Evolutionary conservation across 1,140 invertebrate species (phyloP), one percentile per base, ranked within the genome.

Genomic region (Zaprionus camerounensis): DNA sequence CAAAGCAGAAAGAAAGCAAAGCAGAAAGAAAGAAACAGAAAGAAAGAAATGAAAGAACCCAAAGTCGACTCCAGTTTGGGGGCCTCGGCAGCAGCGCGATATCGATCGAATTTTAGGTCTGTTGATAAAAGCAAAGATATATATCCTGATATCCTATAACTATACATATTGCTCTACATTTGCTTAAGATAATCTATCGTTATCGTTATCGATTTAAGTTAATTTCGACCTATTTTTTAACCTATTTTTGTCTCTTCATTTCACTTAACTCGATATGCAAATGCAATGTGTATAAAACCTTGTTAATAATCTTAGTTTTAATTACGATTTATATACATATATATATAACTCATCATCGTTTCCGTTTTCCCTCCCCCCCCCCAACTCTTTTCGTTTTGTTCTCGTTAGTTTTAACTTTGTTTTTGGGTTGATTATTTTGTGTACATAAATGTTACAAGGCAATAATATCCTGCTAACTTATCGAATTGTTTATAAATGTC

Each of bases 361-460:
- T 70, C 41, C 41, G 41, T 46, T 46, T 44, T n/a, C n/a, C n/a
- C n/a, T n/a, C n/a, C 6, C 46, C 46, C 11, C 46, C 46, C 15
- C 15, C 66, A 41, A 22, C 7, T 31, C 53, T 66, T 88, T 62
- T 63, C 26, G 53, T 76, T 75, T 49, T 56, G 68, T 75, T 74
- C 46, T 66, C 44, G 53, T 80, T 74, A 49, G 53, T 64, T 44
- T 66, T 4, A 59, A 57, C 24, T 38, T 38, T 26, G 58, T 70
- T 71, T 81, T 61, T 87, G 84, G 84, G 81, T 88, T 80, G 66
- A 75, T 79, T 85, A 76, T 56, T 63, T 85, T 87, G 71, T 86
- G 77, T 86, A 78, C 61, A 86, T 86, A 80, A 71, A 69, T 80
- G 72, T 76, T 22, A 38, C 56, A 73, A 61, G 34, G 17, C 26